Conservation (phyloP, 2,113 vertebrate genomes). For the Dendrocopos noguchii region DNA sequence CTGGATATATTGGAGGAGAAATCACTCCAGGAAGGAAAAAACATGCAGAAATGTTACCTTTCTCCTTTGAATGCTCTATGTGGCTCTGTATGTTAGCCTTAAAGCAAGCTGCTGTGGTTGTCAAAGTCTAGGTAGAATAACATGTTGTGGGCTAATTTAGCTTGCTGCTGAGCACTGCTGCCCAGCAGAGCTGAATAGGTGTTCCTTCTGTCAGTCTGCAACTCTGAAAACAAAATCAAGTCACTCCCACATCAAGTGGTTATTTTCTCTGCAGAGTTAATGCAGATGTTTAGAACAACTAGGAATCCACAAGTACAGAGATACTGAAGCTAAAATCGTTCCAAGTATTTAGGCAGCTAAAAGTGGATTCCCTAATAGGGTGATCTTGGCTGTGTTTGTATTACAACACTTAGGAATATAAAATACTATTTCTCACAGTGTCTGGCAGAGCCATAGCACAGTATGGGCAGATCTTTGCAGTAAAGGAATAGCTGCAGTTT, state of each 20-base stretch:
- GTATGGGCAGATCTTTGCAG: not conserved
- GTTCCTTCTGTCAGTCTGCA: slow-evolving; percentile 29
- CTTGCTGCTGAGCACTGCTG: slow-evolving; percentile 22
- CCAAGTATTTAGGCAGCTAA: not conserved
- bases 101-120: not conserved
- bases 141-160: slow-evolving; percentile 8
- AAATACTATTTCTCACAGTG: not conserved
- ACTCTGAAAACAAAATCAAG: not conserved
- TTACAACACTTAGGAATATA: no score
- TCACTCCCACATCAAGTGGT: not conserved
- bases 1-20: not conserved
- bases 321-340: not conserved
- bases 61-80: not conserved
- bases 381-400: not conserved
- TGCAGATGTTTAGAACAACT: not conserved
- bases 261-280: not conserved
- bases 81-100: not conserved
- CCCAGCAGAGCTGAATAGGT: slow-evolving; percentile 34
- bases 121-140: not conserved
- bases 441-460: not conserved
- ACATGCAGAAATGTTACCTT: not conserved
- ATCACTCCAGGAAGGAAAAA: not conserved
- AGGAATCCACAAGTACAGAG: not conserved
- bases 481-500: not conserved
- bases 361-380: not conserved